A percentile compares a stretch with the other conserved stretches of the same genome.
These are phyloP conservation scores for Tetragnatha versicolor DNA, from an alignment of 1,140 invertebrate genomes.

Conservation along the genomic window DNA sequence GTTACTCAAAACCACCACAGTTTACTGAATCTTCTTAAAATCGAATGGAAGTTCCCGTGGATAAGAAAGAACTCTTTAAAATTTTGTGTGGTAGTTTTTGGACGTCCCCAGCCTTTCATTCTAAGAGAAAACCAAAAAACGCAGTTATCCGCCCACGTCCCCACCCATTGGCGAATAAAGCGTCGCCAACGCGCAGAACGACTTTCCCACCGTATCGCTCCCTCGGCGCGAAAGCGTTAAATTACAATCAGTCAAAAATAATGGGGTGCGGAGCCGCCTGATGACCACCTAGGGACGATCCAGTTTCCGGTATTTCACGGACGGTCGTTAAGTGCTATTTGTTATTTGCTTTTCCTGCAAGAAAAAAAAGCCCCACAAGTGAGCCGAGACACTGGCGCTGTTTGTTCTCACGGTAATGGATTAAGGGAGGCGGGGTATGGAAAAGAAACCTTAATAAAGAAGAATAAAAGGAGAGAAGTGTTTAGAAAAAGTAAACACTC, in stretches of 20 bases:
- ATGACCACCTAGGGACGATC: slow-evolving; percentile 42
- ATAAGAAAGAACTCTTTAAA: too few relatives aligned
- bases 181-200: too few relatives aligned
- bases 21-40: too few relatives aligned
- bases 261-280: slow-evolving; percentile 28
- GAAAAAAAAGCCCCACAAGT: too few relatives aligned
- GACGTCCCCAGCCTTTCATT: too few relatives aligned
- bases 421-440: not conserved
- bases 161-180: too few relatives aligned
- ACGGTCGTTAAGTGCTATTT: not conserved
- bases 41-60: too few relatives aligned
- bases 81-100: too few relatives aligned
- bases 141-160: too few relatives aligned
- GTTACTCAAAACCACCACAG: too few relatives aligned
- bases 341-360: not conserved
- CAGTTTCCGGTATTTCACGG: slow-evolving; percentile 43
- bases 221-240: slow-evolving; percentile 31
- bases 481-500: slow-evolving; percentile 28
- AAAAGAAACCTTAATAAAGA: slow-evolving; percentile 15
- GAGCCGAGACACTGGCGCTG: slow-evolving; percentile 1
- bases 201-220: not conserved
- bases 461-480: not conserved
- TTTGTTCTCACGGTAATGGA: slow-evolving; percentile 38
- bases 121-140: too few relatives aligned
- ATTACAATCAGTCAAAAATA: slow-evolving; percentile 50